Conservation (phyloP, 2,113 vertebrate species). For the Eretmochelys imbricata region DNA sequence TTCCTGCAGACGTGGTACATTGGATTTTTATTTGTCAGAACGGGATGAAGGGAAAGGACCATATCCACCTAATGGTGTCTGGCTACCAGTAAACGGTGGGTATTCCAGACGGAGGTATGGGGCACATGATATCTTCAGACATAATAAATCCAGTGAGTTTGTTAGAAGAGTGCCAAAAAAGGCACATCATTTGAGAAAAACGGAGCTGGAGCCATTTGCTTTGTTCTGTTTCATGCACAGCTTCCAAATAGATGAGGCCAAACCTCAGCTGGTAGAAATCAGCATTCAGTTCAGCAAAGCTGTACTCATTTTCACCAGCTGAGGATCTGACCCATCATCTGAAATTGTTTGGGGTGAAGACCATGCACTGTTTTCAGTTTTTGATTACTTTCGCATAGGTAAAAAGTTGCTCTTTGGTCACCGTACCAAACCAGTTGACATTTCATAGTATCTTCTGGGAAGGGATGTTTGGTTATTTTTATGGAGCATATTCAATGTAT, state of each 20-base stretch:
- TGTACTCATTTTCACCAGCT: background rate
- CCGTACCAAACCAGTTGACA: background rate
- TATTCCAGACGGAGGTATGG: constrained; percentile 50
- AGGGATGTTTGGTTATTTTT: background rate
- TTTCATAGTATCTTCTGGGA: background rate
- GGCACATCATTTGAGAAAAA: constrained; percentile 9
- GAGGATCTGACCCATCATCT: background rate
- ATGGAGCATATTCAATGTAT: fast-evolving
- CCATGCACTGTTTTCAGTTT: background rate
- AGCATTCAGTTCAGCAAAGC: background rate
- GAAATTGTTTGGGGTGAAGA: background rate
- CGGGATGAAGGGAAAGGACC: constrained; percentile 21
- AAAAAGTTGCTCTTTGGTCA: background rate
- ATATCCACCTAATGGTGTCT: constrained; percentile 59
- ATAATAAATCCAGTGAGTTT: constrained; percentile 53
- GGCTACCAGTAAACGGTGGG: constrained; percentile 57
- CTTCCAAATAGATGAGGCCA: fast-evolving
- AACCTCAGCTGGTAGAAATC: background rate
- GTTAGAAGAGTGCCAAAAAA: constrained; percentile 27
- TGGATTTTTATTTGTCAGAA: constrained; percentile 48
- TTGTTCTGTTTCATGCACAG: background rate
- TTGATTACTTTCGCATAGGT: background rate
- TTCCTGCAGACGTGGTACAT: constrained; percentile 52
- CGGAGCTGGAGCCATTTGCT: constrained; percentile 45
- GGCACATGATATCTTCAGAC: constrained; percentile 56